These are phyloP conservation scores for Erebia palarica DNA, from an alignment of 2,888 invertebrate genomes.

Conservation along the genomic window DNA sequence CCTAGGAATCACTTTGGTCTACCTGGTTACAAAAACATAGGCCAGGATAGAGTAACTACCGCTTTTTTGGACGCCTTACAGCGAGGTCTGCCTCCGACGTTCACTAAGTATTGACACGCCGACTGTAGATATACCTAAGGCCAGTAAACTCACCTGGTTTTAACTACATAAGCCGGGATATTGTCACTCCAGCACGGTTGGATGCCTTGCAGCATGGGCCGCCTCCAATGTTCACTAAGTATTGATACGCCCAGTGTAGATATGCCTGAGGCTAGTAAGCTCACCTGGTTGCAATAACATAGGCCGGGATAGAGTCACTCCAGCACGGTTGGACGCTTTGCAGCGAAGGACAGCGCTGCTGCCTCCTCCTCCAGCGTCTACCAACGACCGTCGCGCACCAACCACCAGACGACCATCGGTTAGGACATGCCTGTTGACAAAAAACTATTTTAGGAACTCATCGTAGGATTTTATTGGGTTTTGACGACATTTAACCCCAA, in stretches of 20 bases:
- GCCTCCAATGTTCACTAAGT: slow-evolving; percentile 67
- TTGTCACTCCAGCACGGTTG: slow-evolving; percentile 66
- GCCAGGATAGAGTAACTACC: slow-evolving; percentile 69
- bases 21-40: slow-evolving; percentile 74
- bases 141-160: no score
- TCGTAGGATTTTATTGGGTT: no score
- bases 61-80: slow-evolving; percentile 71
- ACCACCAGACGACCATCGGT: slow-evolving; percentile 69
- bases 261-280: slow-evolving; percentile 57
- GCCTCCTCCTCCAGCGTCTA: slow-evolving; percentile 68
- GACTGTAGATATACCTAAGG: no score
- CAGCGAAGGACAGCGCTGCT: slow-evolving; percentile 67
- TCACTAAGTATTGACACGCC: no score
- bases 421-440: slow-evolving; percentile 63
- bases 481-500: no score
- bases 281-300: slow-evolving; percentile 73
- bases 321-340: slow-evolving; percentile 69
- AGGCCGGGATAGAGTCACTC: slow-evolving; percentile 69
- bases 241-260: slow-evolving; percentile 67
- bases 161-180: no score
- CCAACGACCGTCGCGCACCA: slow-evolving; percentile 67
- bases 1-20: slow-evolving; percentile 27
- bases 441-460: background rate
- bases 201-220: slow-evolving; percentile 71
- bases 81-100: no score